Conservation (phyloP, 2,888 invertebrate species). For the Onthophagus sagittarius region DNA sequence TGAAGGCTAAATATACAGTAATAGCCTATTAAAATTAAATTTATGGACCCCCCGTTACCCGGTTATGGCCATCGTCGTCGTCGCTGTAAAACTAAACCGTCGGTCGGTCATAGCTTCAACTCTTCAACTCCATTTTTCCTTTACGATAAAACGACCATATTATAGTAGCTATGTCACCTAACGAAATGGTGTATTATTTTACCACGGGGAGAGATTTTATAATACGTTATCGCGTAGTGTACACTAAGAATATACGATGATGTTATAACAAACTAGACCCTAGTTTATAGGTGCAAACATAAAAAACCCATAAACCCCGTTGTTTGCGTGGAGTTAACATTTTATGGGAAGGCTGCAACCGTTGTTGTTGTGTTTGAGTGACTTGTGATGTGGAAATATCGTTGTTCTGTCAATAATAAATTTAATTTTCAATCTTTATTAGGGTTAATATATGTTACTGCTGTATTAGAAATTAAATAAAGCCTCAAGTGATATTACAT, state of each 20-base stretch:
- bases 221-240: background rate
- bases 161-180: too few relatives aligned
- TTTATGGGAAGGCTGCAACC: background rate
- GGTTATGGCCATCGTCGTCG: background rate
- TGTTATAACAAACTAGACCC: background rate
- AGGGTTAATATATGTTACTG: background rate
- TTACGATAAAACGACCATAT: background rate
- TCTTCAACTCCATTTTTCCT: background rate
- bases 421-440: background rate
- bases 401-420: background rate
- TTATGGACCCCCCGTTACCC: background rate
- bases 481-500: background rate
- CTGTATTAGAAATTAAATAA: background rate
- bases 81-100: background rate
- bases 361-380: background rate
- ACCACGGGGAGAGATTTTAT: background rate
- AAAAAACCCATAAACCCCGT: background rate
- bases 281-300: background rate
- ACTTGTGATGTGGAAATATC: background rate
- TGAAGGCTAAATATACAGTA: slow-evolving; percentile 5
- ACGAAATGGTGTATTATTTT: too few relatives aligned
- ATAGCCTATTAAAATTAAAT: slow-evolving; percentile 7
- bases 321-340: background rate
- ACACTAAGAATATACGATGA: background rate
- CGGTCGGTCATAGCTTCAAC: background rate